These are phyloP conservation scores for Sebastes vulpes DNA, from an alignment of 2,797 vertebrate species.

Conservation along the genomic window DNA sequence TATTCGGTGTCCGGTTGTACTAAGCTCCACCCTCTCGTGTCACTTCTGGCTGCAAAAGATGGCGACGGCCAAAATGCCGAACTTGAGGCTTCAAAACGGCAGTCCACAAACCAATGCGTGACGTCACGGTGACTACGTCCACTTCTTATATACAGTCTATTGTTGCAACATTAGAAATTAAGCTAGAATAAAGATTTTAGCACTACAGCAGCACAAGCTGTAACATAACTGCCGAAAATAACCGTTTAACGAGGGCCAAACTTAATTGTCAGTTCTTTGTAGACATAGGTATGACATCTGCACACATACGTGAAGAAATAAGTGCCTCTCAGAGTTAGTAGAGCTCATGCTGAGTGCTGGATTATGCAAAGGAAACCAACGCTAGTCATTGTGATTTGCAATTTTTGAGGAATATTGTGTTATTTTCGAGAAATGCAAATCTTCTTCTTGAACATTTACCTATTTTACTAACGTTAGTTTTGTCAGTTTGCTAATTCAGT, in stretches of 20 bases:
- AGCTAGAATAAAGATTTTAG: not conserved
- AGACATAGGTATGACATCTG: not conserved
- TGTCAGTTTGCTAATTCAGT: not conserved
- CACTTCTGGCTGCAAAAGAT: too few species aligned
- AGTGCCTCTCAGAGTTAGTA: too few species aligned
- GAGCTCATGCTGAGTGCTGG: not conserved
- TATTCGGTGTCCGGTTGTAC: too few species aligned
- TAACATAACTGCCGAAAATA: not conserved
- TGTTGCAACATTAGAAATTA: not conserved
- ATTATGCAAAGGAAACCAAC: not conserved
- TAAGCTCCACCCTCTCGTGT: too few species aligned
- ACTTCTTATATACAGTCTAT: too few species aligned
- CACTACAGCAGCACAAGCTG: not conserved
- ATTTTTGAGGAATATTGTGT: not conserved
- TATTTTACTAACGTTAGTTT: not conserved
- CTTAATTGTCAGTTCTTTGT: not conserved
- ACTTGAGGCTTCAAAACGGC: too few species aligned
- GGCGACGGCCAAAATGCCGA: rapidly evolving
- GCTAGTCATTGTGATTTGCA: rapidly evolving
- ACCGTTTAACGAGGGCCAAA: not conserved
- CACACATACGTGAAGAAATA: not conserved
- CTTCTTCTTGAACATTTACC: not conserved
- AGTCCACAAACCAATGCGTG: too few species aligned
- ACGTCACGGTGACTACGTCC: too few species aligned
- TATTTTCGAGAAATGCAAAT: not conserved